These are phyloP conservation scores for Brachyalestes nurse DNA, from an alignment of 2,797 vertebrate genomes.

Conservation along the genomic window DNA sequence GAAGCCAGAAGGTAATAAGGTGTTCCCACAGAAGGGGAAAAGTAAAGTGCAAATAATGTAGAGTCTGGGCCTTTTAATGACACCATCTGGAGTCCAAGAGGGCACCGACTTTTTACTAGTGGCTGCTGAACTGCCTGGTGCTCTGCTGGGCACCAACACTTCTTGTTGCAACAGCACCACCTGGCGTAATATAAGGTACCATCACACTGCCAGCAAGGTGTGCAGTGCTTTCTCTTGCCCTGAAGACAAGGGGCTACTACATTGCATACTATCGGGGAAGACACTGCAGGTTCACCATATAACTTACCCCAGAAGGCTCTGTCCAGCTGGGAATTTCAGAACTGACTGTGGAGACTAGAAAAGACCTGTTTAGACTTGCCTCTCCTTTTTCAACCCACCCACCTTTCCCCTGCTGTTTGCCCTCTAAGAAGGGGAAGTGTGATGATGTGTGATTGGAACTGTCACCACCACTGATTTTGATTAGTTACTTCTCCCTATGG, in stretches of 20 bases:
- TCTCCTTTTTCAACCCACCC: not conserved
- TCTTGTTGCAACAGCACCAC: not conserved
- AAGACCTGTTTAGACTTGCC: not conserved
- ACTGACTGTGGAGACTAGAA: not conserved
- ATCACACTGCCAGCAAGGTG: not conserved
- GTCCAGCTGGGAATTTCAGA: not conserved
- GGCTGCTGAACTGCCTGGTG: not conserved
- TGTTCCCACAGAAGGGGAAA: not conserved
- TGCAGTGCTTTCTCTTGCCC: not conserved
- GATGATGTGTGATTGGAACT: not conserved
- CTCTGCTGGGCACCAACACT: not conserved
- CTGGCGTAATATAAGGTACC: not conserved
- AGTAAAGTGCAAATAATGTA: not conserved
- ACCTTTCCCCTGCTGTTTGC: too few species aligned
- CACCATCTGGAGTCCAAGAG: not conserved
- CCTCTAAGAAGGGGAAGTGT: not conserved
- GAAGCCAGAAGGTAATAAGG: not conserved
- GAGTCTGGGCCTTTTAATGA: not conserved
- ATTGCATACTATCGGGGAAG: not conserved
- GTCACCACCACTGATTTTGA: not conserved
- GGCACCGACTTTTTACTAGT: not conserved
- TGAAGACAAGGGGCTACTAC: not conserved
- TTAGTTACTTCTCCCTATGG: not conserved
- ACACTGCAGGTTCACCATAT: not conserved
- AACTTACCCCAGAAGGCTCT: not conserved